Evolutionary conservation across 2,797 vertebrate genomes (phyloP), one percentile per base, ranked within the genome.

Genomic region (Myotis findleyi): DNA sequence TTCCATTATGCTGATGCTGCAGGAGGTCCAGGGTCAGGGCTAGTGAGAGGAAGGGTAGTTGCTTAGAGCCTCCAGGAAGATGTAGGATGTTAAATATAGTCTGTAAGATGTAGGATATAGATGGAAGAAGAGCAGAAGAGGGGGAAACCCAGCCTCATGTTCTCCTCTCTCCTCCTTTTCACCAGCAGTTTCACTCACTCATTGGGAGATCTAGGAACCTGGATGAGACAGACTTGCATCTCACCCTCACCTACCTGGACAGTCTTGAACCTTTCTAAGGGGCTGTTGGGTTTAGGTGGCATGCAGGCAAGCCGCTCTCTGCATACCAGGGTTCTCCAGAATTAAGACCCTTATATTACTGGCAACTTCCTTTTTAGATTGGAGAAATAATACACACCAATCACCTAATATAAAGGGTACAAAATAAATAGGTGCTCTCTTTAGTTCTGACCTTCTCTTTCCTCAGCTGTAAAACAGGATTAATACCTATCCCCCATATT

Each of bases 401-500:
- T 66, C 25, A 76, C 7, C 68, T 75, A 90, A 75, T 87, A 87
- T 55, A 76, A 44, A 93, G 82, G 30, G 8, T 93, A 8, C 38
- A 89, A 84, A 88, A 79, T 75, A 77, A 94, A 76, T 84, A 33
- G 53, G 27, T 83, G 30, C 49, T 93, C 27, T 76, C 49, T 91
- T 96, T 92, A 87, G 64, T 82, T 89, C 72, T 89, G 49, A 84
- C 13, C 6, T 9, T 76, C 25, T 83, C n/a, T 91, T 90, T 93
- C 57, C 41, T 95, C 51, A 76, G 62, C 44, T 95, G n/a, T 80
- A 83, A 92, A 82, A 86, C 25, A 86, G 47, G 36, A 76, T 72
- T 84, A 93, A 81, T 91, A 87, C 30, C 53, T 86, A 91, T 47
- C 27, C 25, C 18, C 7, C 27, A 5, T 49, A 12, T 93, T 86